These are phyloP conservation scores for Leptopilina boulardi DNA, from an alignment of 1,140 invertebrate genomes.

Conservation along the genomic window DNA sequence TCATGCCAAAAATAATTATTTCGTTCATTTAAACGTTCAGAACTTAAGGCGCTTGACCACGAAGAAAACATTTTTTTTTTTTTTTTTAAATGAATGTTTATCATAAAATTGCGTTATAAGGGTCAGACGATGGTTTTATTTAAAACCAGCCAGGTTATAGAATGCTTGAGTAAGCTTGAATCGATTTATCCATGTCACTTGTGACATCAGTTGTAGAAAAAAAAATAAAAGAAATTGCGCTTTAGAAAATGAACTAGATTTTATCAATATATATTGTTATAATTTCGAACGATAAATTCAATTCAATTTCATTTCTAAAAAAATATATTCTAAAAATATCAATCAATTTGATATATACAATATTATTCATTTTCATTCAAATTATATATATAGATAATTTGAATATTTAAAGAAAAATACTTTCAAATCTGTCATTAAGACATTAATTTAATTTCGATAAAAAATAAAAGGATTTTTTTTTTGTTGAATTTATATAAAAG, in stretches of 20 bases:
- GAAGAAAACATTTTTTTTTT: not conserved
- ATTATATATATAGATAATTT: too few species aligned
- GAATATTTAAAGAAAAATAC: too few species aligned
- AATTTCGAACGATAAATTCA: not conserved
- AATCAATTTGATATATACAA: too few species aligned
- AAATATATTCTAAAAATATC: not conserved
- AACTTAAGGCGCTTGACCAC: too few species aligned
- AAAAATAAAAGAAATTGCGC: not conserved
- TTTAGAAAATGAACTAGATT: not conserved
- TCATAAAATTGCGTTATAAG: not conserved
- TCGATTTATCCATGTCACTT: constrained; percentile 14
- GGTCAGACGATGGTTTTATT: not conserved
- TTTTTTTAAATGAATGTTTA: not conserved
- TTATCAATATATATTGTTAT: not conserved
- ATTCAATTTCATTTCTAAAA: not conserved
- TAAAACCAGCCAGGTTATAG: not conserved
- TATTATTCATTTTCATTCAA: too few species aligned
- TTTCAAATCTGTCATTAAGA: too few species aligned
- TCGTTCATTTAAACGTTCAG: too few species aligned
- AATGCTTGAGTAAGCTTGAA: constrained; percentile 6
- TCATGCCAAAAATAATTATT: too few species aligned
- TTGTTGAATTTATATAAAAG: too few species aligned
- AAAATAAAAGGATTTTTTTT: too few species aligned
- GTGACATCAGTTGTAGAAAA: not conserved
- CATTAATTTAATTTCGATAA: too few species aligned